Percentiles rank a stretch among this genome's conserved stretches.
These are phyloP conservation scores for Brachyptera putata DNA, from an alignment of 2,888 invertebrate genomes.

Conservation along the genomic window DNA sequence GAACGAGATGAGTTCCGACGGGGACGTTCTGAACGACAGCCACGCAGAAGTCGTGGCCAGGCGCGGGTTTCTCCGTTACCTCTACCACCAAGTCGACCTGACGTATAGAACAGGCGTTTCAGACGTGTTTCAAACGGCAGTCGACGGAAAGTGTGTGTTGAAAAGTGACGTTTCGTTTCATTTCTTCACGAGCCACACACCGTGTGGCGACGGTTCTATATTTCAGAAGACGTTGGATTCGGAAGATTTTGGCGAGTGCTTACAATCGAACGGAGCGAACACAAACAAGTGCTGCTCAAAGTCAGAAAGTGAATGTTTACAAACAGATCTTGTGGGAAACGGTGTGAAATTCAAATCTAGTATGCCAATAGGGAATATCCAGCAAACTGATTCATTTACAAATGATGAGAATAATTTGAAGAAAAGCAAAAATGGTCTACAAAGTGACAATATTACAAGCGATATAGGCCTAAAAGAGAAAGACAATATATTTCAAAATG, in stretches of 20 bases:
- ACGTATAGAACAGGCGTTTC: slow-evolving; percentile 39
- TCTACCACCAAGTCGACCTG: slow-evolving; percentile 59
- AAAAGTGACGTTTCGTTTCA: slow-evolving; percentile 63
- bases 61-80: slow-evolving; percentile 72
- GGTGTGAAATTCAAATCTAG: too few species aligned
- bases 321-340: too few species aligned
- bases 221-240: slow-evolving; percentile 52
- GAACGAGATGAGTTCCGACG: slow-evolving; percentile 55
- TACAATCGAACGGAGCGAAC: too few species aligned
- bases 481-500: too few species aligned
- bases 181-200: slow-evolving; percentile 81
- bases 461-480: too few species aligned
- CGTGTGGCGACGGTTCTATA: slow-evolving; percentile 93
- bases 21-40: slow-evolving; percentile 78
- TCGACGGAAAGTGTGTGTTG: slow-evolving; percentile 47
- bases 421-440: too few species aligned
- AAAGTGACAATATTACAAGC: too few species aligned
- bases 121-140: slow-evolving; percentile 37
- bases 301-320: too few species aligned
- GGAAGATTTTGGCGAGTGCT: neutral
- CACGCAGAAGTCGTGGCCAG: slow-evolving; percentile 89
- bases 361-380: too few species aligned
- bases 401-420: too few species aligned
- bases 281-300: too few species aligned
- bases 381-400: too few species aligned